phyloP scores from a whole-genome alignment of 2,888 invertebrate genomes.

The Orthosia gracilis region DNA sequence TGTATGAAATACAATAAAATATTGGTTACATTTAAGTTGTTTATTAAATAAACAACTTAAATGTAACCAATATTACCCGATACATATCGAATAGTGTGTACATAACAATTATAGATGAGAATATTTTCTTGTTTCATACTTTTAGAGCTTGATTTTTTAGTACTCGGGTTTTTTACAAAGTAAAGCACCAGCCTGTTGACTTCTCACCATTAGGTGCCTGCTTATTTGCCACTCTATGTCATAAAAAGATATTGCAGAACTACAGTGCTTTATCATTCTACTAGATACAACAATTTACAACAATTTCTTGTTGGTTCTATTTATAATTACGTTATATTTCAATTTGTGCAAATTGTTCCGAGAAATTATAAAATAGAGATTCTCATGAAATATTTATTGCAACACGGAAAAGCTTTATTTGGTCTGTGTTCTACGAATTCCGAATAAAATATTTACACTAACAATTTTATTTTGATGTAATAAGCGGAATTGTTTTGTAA shows the following conservation, averaged over 20 bases:
- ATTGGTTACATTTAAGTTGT: no score
- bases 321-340: background rate
- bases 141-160: no score
- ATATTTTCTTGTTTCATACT: no score
- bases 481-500: background rate
- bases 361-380: background rate
- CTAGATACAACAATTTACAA: no score
- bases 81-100: no score
- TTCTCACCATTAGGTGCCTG: no score
- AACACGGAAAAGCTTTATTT: background rate
- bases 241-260: background rate
- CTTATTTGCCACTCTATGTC: background rate
- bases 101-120: no score
- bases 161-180: no score
- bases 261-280: background rate
- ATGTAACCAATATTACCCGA: no score
- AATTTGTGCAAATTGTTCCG: background rate
- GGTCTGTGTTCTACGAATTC: background rate
- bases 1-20: no score
- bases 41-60: no score
- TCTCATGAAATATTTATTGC: background rate
- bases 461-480: slow-evolving; percentile 1
- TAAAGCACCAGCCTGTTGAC: no score
- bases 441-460: background rate
- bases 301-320: background rate